Evolutionary conservation across 1,140 invertebrate genomes (phyloP).

Genomic region (Zaprionus kolodkinae): DNA sequence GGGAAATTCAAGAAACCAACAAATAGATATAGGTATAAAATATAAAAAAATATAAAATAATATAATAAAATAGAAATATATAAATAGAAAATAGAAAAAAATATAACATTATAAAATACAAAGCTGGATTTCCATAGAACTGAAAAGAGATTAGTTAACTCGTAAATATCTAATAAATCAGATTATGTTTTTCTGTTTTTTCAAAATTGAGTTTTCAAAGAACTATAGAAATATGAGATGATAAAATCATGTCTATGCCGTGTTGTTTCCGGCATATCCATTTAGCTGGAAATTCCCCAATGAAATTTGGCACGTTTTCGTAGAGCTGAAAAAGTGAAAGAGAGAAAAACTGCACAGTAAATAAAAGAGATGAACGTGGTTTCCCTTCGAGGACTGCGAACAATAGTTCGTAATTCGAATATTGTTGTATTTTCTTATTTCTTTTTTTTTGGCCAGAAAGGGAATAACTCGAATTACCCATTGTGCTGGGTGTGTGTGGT

Average conservation of each 20-base stretch:
- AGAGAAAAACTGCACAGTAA: background rate
- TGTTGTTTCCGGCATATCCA: background rate
- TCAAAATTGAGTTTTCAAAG: background rate
- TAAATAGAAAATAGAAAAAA: no score
- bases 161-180: no score
- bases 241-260: background rate
- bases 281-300: background rate
- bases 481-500: conserved; percentile 35
- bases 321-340: background rate
- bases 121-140: no score
- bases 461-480: conserved; percentile 48
- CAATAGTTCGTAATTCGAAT: conserved; percentile 26
- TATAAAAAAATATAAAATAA: no score
- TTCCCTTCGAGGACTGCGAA: conserved; percentile 6
- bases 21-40: background rate
- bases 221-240: background rate
- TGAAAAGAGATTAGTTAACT: no score
- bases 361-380: conserved; percentile 8
- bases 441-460: background rate
- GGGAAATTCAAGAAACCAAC: background rate
- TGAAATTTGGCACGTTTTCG: background rate
- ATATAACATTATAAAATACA: no score
- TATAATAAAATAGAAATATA: no score
- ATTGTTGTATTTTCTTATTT: conserved; percentile 8
- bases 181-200: background rate